Evolutionary conservation across 2,888 invertebrate species (phyloP).

Genomic region (Hoplodrina ambigua): DNA sequence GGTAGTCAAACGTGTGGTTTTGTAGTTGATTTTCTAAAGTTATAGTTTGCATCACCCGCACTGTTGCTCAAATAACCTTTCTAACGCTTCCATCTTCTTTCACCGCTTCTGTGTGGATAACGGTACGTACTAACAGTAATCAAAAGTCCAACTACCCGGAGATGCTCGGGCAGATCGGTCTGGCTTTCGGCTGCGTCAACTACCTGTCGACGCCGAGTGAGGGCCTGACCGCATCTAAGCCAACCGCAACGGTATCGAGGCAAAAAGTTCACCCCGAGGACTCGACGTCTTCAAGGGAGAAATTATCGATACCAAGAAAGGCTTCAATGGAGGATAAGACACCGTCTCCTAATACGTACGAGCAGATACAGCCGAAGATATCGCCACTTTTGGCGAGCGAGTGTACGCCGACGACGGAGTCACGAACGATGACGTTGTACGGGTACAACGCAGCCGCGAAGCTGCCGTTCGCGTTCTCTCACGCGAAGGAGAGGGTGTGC

Average conservation of each 20-base stretch:
- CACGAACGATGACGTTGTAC: constrained; percentile 86
- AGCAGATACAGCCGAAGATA: constrained; percentile 85
- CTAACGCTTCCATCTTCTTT: constrained; percentile 69
- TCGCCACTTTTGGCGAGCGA: constrained; percentile 83
- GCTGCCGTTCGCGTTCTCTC: constrained; percentile 88
- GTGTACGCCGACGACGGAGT: constrained; percentile 83
- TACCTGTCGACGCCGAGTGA: constrained; percentile 84
- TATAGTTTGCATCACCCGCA: constrained; percentile 62
- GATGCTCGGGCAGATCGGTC: constrained; percentile 89
- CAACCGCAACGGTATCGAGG: constrained; percentile 75
- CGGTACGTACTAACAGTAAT: constrained; percentile 82
- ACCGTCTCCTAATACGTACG: constrained; percentile 78
- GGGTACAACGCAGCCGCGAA: constrained; percentile 89
- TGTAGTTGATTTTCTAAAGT: constrained; percentile 64
- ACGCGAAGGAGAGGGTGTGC: constrained; percentile 74
- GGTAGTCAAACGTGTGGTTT: constrained; percentile 86
- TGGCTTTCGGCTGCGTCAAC: constrained; percentile 89
- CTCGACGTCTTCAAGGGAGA: constrained; percentile 79
- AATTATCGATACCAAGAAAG: constrained; percentile 76
- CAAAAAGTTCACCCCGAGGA: constrained; percentile 87
- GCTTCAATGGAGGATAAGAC: constrained; percentile 84
- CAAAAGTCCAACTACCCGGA: constrained; percentile 89
- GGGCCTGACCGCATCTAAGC: constrained; percentile 61
- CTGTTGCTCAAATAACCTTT: constrained; percentile 54
- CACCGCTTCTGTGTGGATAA: constrained; percentile 77